Base-by-base conservation (phyloP, 1,140 invertebrate species). In the Thaumetopoea pityocampa region DNA sequence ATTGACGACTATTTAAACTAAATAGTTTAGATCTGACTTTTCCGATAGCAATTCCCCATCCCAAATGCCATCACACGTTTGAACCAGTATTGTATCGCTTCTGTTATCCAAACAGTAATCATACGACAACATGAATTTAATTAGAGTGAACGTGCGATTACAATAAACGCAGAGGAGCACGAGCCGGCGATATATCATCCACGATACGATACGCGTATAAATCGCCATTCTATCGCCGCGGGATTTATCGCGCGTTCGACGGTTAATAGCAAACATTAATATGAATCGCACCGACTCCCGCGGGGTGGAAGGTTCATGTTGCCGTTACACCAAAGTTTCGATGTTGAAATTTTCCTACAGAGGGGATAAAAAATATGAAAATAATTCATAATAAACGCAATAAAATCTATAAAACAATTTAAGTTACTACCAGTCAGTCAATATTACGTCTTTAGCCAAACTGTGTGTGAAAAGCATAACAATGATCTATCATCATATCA, bases 201-300 rank as follows among this genome's bases (percentile, higher is more conserved):
- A 20, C 42, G 35, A 35, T 23, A 47, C 45, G 30, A 55, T 54
- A 55, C 49, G 48, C 27, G 47, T 42, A 65, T 55, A 54, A 56
- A 66, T 66, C 50, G 53, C 42, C 56, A 60, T 55, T 57, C 59
- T 56, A 56, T 66, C 62, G 55, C 55, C 50, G 33, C 24, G n/a
- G 38, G 59, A 52, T 65, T 62, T 67, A 61, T 67, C 48, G 54
- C 32, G 45, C 51, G 51, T 49, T 50, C 51, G 17, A 10, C 24
- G 29, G 40, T 52, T 66, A 69, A 69, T 69, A 63, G 62, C 47
- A 10, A 35, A 37, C 51, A 68, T 68, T 68, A 66, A 66, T 65
- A 68, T 56, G 49, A 54, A 51, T 38, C 41, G 47, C 48, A 23
- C 34, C 20, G 40, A 22, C 41, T 34, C 29, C 26, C 35, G 41